Evolutionary conservation across 2,888 invertebrate species (phyloP).

Genomic region (Cephus nigrinus): DNA sequence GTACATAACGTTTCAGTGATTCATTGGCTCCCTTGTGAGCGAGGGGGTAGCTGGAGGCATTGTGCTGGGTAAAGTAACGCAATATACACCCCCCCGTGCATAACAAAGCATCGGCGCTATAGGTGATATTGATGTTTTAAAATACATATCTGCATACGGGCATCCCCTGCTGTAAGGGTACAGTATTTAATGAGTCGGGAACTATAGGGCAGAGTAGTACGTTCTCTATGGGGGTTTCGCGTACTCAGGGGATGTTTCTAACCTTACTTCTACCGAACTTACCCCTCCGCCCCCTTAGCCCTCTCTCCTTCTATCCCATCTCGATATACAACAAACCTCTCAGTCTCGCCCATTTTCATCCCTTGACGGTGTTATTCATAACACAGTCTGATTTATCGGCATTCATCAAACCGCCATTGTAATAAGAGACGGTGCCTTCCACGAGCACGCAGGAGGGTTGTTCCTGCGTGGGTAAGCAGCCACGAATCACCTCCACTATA

Average conservation of each 20-base stretch:
- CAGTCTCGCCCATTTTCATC: conserved; percentile 14
- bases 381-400: conserved; percentile 69
- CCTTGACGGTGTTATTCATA: conserved; percentile 36
- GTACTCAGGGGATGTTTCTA: conserved; percentile 56
- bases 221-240: conserved; percentile 39
- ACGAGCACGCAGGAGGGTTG: conserved; percentile 11
- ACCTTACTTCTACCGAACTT: conserved; percentile 32
- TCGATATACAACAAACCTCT: not conserved
- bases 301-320: not conserved
- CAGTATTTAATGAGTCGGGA: conserved; percentile 62
- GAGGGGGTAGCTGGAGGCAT: conserved; percentile 39
- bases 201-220: conserved; percentile 25
- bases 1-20: conserved; percentile 49
- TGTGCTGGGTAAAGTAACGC: conserved; percentile 57
- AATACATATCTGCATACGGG: conserved; percentile 59
- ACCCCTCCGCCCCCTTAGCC: not conserved
- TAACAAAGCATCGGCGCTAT: conserved; percentile 54
- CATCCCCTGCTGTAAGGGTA: conserved; percentile 49
- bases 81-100: conserved; percentile 49
- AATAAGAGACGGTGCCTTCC: conserved; percentile 32
- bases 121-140: conserved; percentile 61
- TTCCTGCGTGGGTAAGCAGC: not conserved
- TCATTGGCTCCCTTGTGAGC: conserved; percentile 35
- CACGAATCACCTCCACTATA: not conserved
- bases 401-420: conserved; percentile 70